A percentile compares a stretch with the other conserved stretches of the same genome.
phyloP scores from a whole-genome alignment of 2,888 invertebrate genomes.

The Lagria hirta region DNA sequence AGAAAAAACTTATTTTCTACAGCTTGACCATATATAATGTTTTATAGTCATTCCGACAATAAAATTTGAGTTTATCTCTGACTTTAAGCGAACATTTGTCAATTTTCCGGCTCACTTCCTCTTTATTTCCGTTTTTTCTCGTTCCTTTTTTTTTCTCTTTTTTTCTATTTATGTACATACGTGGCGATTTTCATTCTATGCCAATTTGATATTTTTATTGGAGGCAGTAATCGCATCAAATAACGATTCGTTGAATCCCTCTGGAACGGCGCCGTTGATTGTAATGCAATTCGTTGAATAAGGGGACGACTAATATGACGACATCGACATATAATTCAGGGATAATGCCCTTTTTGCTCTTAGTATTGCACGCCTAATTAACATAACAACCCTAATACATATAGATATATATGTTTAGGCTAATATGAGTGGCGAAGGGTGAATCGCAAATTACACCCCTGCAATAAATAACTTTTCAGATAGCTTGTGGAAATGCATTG shows the following conservation, averaged over 20 bases:
- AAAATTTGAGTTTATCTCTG: too few species aligned
- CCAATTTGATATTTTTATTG: constrained; percentile 24
- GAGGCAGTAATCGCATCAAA: constrained; percentile 40
- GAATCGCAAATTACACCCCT: constrained; percentile 38
- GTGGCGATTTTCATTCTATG: constrained; percentile 5
- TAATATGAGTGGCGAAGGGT: constrained; percentile 36
- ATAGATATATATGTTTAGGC: constrained; percentile 42
- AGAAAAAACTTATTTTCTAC: too few species aligned
- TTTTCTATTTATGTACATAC: too few species aligned
- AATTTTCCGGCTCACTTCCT: too few species aligned
- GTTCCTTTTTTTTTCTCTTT: too few species aligned
- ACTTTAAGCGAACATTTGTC: too few species aligned
- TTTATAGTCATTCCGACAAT: too few species aligned
- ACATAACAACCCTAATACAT: constrained; percentile 38
- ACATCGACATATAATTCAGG: constrained; percentile 28
- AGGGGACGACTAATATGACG: constrained; percentile 36
- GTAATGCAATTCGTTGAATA: constrained; percentile 40
- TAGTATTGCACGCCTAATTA: constrained; percentile 27
- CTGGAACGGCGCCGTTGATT: constrained; percentile 36
- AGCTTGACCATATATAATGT: too few species aligned
- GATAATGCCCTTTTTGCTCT: constrained; percentile 24
- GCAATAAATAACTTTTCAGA: constrained; percentile 36
- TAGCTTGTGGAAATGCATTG: too few species aligned
- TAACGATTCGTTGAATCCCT: constrained; percentile 39
- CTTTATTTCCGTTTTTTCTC: too few species aligned